Evolutionary conservation across 2,113 vertebrate species (phyloP).

Genomic region (Myocastor coypus): DNA sequence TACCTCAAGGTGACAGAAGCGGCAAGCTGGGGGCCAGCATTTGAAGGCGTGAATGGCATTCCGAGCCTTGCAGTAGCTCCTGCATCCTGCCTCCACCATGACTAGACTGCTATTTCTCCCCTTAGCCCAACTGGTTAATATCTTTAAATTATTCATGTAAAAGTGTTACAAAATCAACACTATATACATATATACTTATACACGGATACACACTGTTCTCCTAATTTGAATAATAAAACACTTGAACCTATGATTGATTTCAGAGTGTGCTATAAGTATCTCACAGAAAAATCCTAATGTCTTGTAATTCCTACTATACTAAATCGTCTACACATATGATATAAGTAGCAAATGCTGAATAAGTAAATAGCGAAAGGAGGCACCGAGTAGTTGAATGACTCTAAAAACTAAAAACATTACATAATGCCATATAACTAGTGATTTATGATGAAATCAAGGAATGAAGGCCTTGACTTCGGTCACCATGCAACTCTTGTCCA

Average conservation of each 20-base stretch:
- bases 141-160: conserved; percentile 15
- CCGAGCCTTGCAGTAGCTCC: neutral
- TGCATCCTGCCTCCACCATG: neutral
- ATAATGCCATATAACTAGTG: neutral
- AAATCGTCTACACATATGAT: neutral
- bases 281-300: conserved; percentile 15
- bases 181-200: neutral
- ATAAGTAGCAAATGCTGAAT: conserved; percentile 42
- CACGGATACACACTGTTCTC: neutral
- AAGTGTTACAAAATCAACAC: neutral
- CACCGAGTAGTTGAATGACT: neutral
- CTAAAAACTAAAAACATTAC: conserved; percentile 21
- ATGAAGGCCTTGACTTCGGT: neutral
- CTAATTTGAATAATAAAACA: conserved; percentile 36
- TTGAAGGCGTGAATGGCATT: neutral
- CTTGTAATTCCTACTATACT: neutral
- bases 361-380: neutral
- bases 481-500: neutral
- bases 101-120: neutral
- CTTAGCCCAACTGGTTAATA: neutral
- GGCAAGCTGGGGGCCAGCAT: neutral
- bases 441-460: neutral
- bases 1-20: neutral
- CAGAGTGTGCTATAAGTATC: neutral
- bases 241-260: conserved; percentile 25